These are phyloP conservation scores for Caenorhabditis drosophilae DNA, from an alignment of 2,888 invertebrate species.

Conservation along the genomic window DNA sequence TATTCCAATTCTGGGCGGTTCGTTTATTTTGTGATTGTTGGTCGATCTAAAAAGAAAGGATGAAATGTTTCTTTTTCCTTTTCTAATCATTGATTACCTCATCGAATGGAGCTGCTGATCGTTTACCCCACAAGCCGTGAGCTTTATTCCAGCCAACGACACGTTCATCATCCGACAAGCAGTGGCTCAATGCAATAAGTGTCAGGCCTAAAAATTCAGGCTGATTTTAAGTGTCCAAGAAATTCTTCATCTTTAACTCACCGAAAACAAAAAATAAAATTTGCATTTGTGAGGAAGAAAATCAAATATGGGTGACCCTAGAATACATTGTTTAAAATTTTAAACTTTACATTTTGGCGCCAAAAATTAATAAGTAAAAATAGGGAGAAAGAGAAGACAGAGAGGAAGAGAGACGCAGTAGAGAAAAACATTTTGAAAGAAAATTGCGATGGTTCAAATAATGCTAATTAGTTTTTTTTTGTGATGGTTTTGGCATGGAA, in stretches of 20 bases:
- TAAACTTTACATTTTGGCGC: neutral
- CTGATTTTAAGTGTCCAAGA: neutral
- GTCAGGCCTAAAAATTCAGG: slow-evolving; percentile 10
- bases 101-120: slow-evolving; percentile 11
- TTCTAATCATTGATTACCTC: no score
- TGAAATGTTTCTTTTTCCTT: no score
- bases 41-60: neutral
- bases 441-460: no score
- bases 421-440: no score
- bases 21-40: slow-evolving; percentile 38
- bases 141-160: slow-evolving; percentile 50
- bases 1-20: slow-evolving; percentile 46
- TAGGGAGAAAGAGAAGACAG: neutral
- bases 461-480: no score
- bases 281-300: neutral
- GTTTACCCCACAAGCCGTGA: slow-evolving; percentile 53
- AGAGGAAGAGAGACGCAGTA: neutral
- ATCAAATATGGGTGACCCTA: neutral
- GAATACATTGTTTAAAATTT: neutral
- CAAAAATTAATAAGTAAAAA: neutral
- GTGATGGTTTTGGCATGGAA: no score
- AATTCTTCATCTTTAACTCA: neutral
- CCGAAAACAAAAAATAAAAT: neutral
- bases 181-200: slow-evolving; percentile 8
- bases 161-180: slow-evolving; percentile 29